phyloP scores from a whole-genome alignment of 2,888 invertebrate species.

The Chrysopilus asiliformis region DNA sequence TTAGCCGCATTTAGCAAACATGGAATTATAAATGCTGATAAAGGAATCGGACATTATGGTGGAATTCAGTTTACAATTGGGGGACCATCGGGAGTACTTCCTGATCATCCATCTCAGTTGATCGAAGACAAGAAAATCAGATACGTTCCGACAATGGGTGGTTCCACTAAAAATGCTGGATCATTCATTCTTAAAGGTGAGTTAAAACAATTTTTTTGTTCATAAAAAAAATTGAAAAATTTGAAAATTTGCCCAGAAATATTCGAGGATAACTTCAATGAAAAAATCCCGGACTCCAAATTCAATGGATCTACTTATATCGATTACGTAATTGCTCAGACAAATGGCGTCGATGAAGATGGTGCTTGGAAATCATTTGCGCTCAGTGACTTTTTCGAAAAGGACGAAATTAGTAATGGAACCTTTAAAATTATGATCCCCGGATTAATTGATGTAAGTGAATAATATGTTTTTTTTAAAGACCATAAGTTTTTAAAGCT shows the following conservation, averaged over 20 bases:
- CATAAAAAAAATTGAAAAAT: too few relatives aligned
- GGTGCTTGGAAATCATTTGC: slow-evolving; percentile 27
- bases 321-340: slow-evolving; percentile 25
- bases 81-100: slow-evolving; percentile 30
- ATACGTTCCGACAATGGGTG: slow-evolving; percentile 35
- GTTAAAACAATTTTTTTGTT: too few relatives aligned
- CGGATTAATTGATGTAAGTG: slow-evolving; percentile 38
- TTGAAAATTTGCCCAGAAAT: slow-evolving; percentile 19
- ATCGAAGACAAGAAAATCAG: slow-evolving; percentile 25
- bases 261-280: slow-evolving; percentile 28
- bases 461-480: neutral
- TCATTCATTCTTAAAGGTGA: slow-evolving; percentile 35
- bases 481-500: too few relatives aligned
- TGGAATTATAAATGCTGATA: slow-evolving; percentile 19
- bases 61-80: slow-evolving; percentile 30
- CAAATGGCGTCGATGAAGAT: slow-evolving; percentile 28
- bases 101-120: slow-evolving; percentile 28
- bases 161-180: slow-evolving; percentile 38
- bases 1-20: slow-evolving; percentile 31
- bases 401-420: slow-evolving; percentile 29
- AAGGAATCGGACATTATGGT: slow-evolving; percentile 24
- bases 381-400: slow-evolving; percentile 24
- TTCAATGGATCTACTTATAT: slow-evolving; percentile 24
- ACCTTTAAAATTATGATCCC: slow-evolving; percentile 35
- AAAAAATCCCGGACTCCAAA: slow-evolving; percentile 23